phyloP scores from a whole-genome alignment of 92 coral and sea anemone species.

The Paramuricea clavata region DNA sequence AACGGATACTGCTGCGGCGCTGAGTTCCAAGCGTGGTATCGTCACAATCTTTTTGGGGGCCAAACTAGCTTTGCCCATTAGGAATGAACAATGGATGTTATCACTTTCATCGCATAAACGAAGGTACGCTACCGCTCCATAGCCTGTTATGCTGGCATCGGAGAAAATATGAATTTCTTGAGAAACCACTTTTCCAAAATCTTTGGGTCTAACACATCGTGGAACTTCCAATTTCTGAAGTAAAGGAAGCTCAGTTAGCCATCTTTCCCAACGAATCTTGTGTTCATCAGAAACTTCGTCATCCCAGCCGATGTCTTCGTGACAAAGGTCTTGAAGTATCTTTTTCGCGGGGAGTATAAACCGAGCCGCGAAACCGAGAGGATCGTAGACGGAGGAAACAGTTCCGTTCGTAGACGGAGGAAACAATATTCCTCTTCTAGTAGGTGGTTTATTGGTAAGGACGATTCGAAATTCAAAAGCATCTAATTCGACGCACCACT shows the following conservation, averaged over 20 bases:
- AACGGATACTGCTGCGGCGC: conserved; percentile 57
- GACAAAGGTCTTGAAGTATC: too few relatives aligned
- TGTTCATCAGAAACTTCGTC: neutral
- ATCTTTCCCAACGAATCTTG: conserved; percentile 5
- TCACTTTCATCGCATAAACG: conserved; percentile 40
- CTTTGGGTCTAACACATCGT: neutral
- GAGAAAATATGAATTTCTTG: conserved; percentile 54
- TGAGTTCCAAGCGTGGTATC: conserved; percentile 57
- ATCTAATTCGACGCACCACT: conserved; percentile 4
- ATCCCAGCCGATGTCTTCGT: too few relatives aligned
- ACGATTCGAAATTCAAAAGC: conserved; percentile 1
- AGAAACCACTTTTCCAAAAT: conserved; percentile 8
- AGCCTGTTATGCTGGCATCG: conserved; percentile 61
- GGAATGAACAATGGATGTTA: too few relatives aligned
- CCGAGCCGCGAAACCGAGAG: conserved; percentile 18
- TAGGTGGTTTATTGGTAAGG: neutral
- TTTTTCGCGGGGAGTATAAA: conserved; percentile 13
- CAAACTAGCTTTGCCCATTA: too few relatives aligned
- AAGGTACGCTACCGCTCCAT: conserved; percentile 63
- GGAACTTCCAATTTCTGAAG: conserved; percentile 4
- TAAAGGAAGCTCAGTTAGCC: conserved; percentile 2
- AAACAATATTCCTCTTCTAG: conserved; percentile 11
- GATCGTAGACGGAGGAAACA: conserved; percentile 16
- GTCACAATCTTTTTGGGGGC: too few relatives aligned
- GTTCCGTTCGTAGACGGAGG: too few relatives aligned